These are phyloP conservation scores for Trichonephila clavata DNA, from an alignment of 1,140 invertebrate genomes.

Conservation along the genomic window DNA sequence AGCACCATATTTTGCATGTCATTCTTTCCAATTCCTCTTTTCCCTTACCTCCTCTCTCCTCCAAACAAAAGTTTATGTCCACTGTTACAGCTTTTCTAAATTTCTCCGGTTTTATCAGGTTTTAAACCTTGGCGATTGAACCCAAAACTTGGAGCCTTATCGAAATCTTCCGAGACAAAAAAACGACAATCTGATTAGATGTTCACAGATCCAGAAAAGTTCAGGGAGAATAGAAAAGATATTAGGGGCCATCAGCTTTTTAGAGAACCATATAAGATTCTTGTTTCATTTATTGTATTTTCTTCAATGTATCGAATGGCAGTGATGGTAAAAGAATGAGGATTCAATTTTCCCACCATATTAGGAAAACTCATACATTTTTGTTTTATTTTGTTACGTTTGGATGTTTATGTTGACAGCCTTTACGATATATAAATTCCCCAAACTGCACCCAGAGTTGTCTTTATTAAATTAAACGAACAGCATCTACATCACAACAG, in stretches of 20 bases:
- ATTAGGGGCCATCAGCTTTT: too few species aligned
- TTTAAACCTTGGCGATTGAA: slow-evolving; percentile 52
- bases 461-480: slow-evolving; percentile 26
- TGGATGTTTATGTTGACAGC: neutral
- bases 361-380: neutral
- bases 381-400: neutral
- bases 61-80: slow-evolving; percentile 17
- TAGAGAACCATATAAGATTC: neutral
- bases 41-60: neutral
- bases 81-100: neutral
- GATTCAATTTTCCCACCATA: neutral
- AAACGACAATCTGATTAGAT: slow-evolving; percentile 46
- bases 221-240: too few species aligned
- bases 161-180: neutral
- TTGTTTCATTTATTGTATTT: slow-evolving; percentile 54
- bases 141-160: slow-evolving; percentile 32
- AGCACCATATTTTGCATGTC: too few species aligned
- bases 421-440: neutral
- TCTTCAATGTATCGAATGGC: slow-evolving; percentile 18
- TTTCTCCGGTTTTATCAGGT: slow-evolving; percentile 49
- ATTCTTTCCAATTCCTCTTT: neutral
- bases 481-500: neutral
- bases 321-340: neutral
- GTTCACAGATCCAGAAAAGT: slow-evolving; percentile 11
- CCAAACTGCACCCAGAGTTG: neutral